A percentile compares a stretch with the other conserved stretches of the same genome.
Evolutionary conservation across 2,113 vertebrate species (phyloP).

Genomic region (Peromyscus polionotus): DNA sequence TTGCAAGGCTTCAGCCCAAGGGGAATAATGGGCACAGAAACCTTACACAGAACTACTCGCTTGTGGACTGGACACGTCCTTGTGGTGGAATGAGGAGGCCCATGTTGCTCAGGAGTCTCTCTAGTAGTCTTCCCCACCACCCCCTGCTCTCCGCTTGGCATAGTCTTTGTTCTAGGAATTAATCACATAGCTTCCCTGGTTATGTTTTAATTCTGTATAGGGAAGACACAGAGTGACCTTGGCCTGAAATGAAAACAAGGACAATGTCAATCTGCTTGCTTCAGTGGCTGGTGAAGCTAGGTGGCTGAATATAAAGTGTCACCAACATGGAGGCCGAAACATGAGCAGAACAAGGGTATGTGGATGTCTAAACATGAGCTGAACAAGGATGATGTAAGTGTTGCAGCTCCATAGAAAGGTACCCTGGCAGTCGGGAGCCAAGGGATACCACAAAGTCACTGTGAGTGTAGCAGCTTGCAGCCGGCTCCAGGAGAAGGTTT

Average conservation of each 20-base stretch:
- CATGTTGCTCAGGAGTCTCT: background rate
- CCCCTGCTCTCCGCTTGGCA: background rate
- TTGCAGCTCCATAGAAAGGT: background rate
- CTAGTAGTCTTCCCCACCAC: background rate
- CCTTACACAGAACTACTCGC: conserved; percentile 62
- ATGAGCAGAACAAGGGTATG: background rate
- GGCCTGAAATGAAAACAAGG: background rate
- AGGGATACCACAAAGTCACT: background rate
- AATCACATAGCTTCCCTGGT: background rate
- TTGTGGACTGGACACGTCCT: conserved; percentile 42
- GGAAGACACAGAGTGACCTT: conserved; percentile 18
- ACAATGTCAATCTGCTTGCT: background rate
- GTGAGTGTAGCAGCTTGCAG: background rate
- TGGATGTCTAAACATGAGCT: background rate
- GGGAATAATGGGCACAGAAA: conserved; percentile 68
- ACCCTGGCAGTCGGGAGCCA: background rate
- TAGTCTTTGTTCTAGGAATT: conserved; percentile 3
- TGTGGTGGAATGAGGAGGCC: background rate
- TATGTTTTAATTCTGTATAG: conserved; percentile 16
- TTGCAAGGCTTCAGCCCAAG: conserved; percentile 48
- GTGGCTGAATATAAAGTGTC: background rate
- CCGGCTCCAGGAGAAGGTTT: background rate
- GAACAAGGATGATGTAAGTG: background rate
- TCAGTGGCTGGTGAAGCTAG: conserved; percentile 3
- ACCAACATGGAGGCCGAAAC: background rate